phyloP scores from a whole-genome alignment of 2,888 invertebrate species.

The Drosophila trichaetosa region DNA sequence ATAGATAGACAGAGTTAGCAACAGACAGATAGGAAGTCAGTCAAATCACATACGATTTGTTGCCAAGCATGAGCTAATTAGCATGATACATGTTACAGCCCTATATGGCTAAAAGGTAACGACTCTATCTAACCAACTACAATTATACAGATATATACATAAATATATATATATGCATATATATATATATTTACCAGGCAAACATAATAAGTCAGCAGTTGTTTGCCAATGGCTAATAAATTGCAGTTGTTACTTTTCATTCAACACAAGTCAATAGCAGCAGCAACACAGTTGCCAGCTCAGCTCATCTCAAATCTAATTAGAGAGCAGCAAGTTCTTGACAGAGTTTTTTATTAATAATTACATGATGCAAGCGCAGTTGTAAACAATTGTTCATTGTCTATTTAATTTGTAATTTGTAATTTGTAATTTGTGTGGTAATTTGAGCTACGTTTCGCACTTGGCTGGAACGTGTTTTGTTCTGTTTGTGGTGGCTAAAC shows the following conservation, averaged over 20 bases:
- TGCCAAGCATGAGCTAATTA: slow-evolving; percentile 68
- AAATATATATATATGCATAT: slow-evolving; percentile 43
- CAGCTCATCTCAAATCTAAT: slow-evolving; percentile 69
- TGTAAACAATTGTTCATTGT: slow-evolving; percentile 67
- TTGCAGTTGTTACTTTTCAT: slow-evolving; percentile 23
- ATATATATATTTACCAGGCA: slow-evolving; percentile 40
- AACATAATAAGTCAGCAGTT: slow-evolving; percentile 1
- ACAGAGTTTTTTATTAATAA: slow-evolving; percentile 57
- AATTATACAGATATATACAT: slow-evolving; percentile 8
- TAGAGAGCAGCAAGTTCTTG: slow-evolving; percentile 36
- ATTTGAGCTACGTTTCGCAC: slow-evolving; percentile 66
- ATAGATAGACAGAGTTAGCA: neutral
- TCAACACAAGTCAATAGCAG: slow-evolving; percentile 40
- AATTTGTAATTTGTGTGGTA: slow-evolving; percentile 49
- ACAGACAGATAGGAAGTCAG: slow-evolving; percentile 23
- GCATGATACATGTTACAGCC: slow-evolving; percentile 71
- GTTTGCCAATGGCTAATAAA: neutral
- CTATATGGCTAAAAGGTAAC: slow-evolving; percentile 68
- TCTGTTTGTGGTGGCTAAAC: slow-evolving; percentile 72
- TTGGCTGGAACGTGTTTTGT: slow-evolving; percentile 59
- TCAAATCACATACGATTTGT: slow-evolving; percentile 6
- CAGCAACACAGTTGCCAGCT: too few species aligned
- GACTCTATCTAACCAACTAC: slow-evolving; percentile 18
- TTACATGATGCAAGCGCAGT: slow-evolving; percentile 67
- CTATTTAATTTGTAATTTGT: slow-evolving; percentile 51